A percentile compares a stretch with the other conserved stretches of the same genome.
phyloP scores from a whole-genome alignment of 2,888 invertebrate species.

The Acleris emargana region DNA sequence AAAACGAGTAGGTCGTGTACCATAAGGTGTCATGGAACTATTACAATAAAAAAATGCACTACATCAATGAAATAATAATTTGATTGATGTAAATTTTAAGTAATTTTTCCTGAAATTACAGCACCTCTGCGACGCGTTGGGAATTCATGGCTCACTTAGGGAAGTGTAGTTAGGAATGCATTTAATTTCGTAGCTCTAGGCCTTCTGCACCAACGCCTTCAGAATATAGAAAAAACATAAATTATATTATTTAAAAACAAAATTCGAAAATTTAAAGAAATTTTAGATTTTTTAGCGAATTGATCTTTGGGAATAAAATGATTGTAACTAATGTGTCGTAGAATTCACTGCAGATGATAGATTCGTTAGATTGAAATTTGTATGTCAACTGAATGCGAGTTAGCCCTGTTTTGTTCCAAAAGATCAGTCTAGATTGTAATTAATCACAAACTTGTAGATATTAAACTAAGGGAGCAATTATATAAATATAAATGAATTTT shows the following conservation, averaged over 20 bases:
- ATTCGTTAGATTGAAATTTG: too few relatives aligned
- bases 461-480: slow-evolving; percentile 80
- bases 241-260: slow-evolving; percentile 30
- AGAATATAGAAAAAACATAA: slow-evolving; percentile 19
- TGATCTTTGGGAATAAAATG: slow-evolving; percentile 4
- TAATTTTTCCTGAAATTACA: slow-evolving; percentile 15
- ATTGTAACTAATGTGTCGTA: not conserved
- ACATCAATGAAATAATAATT: not conserved
- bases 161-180: slow-evolving; percentile 16
- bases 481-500: slow-evolving; percentile 53
- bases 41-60: slow-evolving; percentile 10
- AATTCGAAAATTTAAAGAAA: slow-evolving; percentile 18
- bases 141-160: slow-evolving; percentile 13
- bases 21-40: slow-evolving; percentile 9
- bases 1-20: not conserved
- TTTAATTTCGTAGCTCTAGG: slow-evolving; percentile 31
- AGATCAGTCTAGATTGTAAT: slow-evolving; percentile 45
- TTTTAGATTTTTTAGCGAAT: slow-evolving; percentile 37
- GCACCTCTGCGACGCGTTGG: slow-evolving; percentile 16
- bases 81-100: not conserved
- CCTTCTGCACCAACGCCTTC: slow-evolving; percentile 34
- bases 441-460: slow-evolving; percentile 67
- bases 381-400: not conserved
- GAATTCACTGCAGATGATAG: not conserved
- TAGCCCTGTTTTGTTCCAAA: slow-evolving; percentile 1